Percentiles rank a stretch among this genome's conserved stretches.
Conservation (phyloP, 2,888 invertebrate genomes). For the Philaethria dido region DNA sequence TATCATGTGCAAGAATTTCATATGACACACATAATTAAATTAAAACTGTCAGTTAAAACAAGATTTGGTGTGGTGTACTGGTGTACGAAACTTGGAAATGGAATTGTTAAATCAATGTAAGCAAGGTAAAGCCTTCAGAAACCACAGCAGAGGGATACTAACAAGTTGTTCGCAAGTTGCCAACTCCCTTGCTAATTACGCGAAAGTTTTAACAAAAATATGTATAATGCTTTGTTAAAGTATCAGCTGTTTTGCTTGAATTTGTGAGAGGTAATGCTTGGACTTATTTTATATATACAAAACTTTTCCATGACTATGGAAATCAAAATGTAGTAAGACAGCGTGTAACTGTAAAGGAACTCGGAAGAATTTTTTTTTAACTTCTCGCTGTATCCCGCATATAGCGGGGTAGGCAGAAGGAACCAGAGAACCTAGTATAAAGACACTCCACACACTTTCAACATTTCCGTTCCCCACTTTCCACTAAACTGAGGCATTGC, state of each 20-base stretch:
- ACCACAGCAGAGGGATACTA: slow-evolving; percentile 35
- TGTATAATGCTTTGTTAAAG: not conserved
- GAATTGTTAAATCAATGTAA: slow-evolving; percentile 34
- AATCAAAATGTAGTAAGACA: too few relatives aligned
- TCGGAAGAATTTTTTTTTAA: too few relatives aligned
- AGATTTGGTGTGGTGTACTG: slow-evolving; percentile 8
- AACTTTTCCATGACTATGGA: too few relatives aligned
- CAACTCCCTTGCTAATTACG: slow-evolving; percentile 38
- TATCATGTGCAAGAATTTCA: not conserved
- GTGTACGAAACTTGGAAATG: slow-evolving; percentile 22
- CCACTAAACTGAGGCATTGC: too few relatives aligned
- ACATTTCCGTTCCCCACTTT: too few relatives aligned
- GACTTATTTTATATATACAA: too few relatives aligned
- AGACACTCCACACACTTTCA: too few relatives aligned
- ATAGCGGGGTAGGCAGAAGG: too few relatives aligned
- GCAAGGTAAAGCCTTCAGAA: slow-evolving; percentile 30
- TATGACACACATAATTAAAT: slow-evolving; percentile 16
- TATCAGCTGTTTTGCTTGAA: not conserved
- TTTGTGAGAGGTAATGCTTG: too few relatives aligned
- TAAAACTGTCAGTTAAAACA: slow-evolving; percentile 15
- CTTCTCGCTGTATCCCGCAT: too few relatives aligned
- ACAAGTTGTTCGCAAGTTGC: slow-evolving; percentile 30
- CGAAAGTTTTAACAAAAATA: slow-evolving; percentile 21
- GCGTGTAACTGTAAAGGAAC: too few relatives aligned
- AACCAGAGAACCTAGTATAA: too few relatives aligned